Percentiles rank a stretch among this genome's conserved stretches.
These are phyloP conservation scores for Pediacus dermestoides DNA, from an alignment of 2,888 invertebrate genomes.

Conservation along the genomic window DNA sequence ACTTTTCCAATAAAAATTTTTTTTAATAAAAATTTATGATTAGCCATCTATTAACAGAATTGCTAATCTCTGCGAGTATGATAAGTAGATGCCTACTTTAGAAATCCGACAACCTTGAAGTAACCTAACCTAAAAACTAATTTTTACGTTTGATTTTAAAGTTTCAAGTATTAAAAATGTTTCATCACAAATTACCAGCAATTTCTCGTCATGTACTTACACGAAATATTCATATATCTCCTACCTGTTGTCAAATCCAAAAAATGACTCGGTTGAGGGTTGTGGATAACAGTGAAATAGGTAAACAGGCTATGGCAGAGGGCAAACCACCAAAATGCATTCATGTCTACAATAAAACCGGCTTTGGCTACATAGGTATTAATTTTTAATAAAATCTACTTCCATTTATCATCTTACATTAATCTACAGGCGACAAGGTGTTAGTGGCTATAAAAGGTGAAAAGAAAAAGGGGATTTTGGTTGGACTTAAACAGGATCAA, in stretches of 20 bases:
- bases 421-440: conserved; percentile 71
- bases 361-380: conserved; percentile 60
- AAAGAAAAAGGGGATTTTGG: conserved; percentile 89
- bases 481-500: conserved; percentile 83
- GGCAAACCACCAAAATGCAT: conserved; percentile 92
- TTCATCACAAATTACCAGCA: conserved; percentile 7
- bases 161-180: conserved; percentile 13
- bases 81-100: too few relatives aligned
- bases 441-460: conserved; percentile 92
- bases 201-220: conserved; percentile 6
- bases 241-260: conserved; percentile 62
- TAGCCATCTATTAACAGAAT: too few relatives aligned
- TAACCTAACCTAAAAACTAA: too few relatives aligned
- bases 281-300: conserved; percentile 95
- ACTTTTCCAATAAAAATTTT: too few relatives aligned
- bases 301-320: conserved; percentile 90
- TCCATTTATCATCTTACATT: conserved; percentile 1
- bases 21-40: too few relatives aligned
- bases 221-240: conserved; percentile 57
- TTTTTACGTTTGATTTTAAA: too few relatives aligned
- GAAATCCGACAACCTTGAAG: too few relatives aligned
- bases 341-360: conserved; percentile 85
- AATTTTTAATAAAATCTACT: background rate
- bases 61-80: too few relatives aligned
- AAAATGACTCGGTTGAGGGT: conserved; percentile 78